Evolutionary conservation across 1,140 invertebrate species (phyloP), one percentile per base, ranked within the genome.

Genomic region (Drosophila kurseongensis): DNA sequence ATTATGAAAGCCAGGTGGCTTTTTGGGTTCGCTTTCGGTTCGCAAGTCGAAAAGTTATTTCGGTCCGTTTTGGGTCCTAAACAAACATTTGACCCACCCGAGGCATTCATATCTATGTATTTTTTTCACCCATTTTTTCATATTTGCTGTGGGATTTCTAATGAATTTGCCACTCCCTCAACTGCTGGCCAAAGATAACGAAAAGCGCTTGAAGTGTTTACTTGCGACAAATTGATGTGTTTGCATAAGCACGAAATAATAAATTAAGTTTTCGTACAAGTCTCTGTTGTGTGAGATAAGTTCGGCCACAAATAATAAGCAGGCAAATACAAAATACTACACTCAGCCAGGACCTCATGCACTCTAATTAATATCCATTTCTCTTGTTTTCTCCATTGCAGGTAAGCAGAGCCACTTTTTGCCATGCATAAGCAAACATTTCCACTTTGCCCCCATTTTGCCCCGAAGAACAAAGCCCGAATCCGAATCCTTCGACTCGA

Each of bases 161-260:
- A 86, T 86, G 83, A 86, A 83, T 83, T 80, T 76, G 44, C 18
- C 56, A 41, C 59, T 18, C 35, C 40, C 47, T 51, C 45, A 88
- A 73, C 86, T 84, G 85, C 82, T 80, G 69, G 83, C 27, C 50
- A 52, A 48, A 86, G 83, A 86, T 86, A 86, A 86, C 79, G 83
- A 71, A 89, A 86, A 81, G 56, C 79, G 78, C 83, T 86, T 83
- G 83, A 86, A 86, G 83, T 86, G 83, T 86, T 86, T 86, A 82
- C 79, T 83, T 86, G 83, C 84, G 75, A 86, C 84, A 89, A 86
- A 86, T 86, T 89, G 83, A 86, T 86, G 83, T 86, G 83, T 86
- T 86, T 86, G 76, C 84, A 76, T 74, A 83, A 86, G 83, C 58
- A 69, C 59, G 72, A 83, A 88, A 86, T 89, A 86, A 86, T 86